Conservation (phyloP, 2,113 vertebrate species). For the Clinocottus analis region DNA sequence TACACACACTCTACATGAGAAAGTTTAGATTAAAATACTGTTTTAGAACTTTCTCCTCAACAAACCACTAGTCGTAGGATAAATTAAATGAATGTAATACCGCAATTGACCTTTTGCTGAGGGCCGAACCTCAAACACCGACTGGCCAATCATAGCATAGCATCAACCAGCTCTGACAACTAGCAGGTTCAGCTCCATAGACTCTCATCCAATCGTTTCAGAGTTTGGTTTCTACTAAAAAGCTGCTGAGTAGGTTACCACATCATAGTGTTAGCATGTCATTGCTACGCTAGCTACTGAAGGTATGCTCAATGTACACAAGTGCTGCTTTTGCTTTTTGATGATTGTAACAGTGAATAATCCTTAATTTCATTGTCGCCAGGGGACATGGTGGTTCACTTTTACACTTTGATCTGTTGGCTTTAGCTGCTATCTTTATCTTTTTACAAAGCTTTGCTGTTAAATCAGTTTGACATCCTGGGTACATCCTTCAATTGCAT, state of each 20-base stretch:
- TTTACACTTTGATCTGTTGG: too few relatives aligned
- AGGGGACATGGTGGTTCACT: not conserved
- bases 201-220: too few relatives aligned
- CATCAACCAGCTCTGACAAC: not conserved
- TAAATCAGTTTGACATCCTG: not conserved
- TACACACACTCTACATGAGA: not conserved
- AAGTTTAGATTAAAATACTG: not conserved
- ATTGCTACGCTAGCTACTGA: too few relatives aligned
- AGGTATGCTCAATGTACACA: too few relatives aligned
- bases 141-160: not conserved
- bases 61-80: not conserved
- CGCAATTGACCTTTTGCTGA: not conserved
- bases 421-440: not conserved
- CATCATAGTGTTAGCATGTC: too few relatives aligned
- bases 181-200: too few relatives aligned
- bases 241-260: too few relatives aligned
- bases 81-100: conserved; percentile 16
- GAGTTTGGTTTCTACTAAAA: too few relatives aligned
- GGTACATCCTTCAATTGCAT: not conserved
- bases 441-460: not conserved
- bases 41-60: not conserved
- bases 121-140: not conserved
- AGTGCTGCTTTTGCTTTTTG: not conserved
- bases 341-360: not conserved
- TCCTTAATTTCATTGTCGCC: not conserved